These are phyloP conservation scores for Tricholaema leucomelas DNA, from an alignment of 2,113 vertebrate species.

Conservation along the genomic window DNA sequence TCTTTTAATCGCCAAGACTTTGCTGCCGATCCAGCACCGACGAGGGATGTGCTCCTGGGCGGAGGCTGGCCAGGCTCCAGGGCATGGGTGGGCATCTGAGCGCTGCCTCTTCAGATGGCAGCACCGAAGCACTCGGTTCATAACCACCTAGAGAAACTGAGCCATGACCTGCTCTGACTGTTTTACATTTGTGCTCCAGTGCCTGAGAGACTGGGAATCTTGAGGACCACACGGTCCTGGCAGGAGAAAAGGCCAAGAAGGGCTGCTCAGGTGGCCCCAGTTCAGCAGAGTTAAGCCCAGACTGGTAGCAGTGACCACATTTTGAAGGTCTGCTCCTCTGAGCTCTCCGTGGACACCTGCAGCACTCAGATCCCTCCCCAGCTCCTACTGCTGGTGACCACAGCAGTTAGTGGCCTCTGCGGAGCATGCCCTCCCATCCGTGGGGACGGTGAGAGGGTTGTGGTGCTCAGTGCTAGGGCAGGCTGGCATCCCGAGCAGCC, in stretches of 20 bases:
- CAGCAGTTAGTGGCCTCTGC: not conserved
- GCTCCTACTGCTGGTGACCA: not conserved
- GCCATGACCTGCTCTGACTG: not conserved
- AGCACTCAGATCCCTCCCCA: not conserved
- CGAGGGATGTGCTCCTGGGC: not conserved
- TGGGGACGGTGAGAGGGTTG: rapidly evolving
- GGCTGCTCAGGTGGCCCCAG: not conserved
- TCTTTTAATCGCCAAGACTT: no score
- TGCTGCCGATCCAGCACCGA: not conserved
- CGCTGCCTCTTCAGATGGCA: rapidly evolving
- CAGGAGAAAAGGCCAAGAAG: not conserved
- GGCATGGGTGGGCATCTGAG: rapidly evolving
- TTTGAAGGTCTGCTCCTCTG: not conserved
- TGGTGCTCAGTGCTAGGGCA: rapidly evolving
- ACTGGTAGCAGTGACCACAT: not conserved
- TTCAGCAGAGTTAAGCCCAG: not conserved
- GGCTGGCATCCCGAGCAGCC: not conserved
- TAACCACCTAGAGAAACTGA: not conserved
- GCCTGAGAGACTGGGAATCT: not conserved
- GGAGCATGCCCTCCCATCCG: rapidly evolving
- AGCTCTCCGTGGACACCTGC: not conserved
- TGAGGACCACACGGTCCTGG: rapidly evolving
- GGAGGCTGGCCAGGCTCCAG: not conserved
- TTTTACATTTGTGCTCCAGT: not conserved
- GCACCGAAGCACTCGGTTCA: rapidly evolving